These are phyloP conservation scores for Eristalis intricaria DNA, from an alignment of 2,888 invertebrate genomes.

Conservation along the genomic window DNA sequence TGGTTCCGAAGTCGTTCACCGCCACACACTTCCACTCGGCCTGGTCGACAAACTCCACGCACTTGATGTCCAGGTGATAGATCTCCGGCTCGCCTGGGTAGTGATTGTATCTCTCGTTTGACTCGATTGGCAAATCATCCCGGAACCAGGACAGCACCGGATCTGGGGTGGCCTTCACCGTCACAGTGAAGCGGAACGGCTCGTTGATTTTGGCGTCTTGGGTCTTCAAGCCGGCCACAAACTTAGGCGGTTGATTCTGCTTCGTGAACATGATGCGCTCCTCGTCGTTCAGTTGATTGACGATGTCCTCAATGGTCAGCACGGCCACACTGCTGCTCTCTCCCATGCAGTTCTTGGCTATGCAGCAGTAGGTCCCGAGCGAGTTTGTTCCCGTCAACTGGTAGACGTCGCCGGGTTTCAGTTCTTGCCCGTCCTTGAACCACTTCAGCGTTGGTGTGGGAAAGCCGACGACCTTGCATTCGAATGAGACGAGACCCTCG, in stretches of 20 bases:
- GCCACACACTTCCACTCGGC: constrained; percentile 97
- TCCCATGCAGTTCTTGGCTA: constrained; percentile 95
- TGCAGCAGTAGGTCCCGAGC: constrained; percentile 93
- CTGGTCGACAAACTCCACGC: constrained; percentile 91
- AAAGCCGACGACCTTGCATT: constrained; percentile 95
- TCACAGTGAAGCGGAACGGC: constrained; percentile 89
- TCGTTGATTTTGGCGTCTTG: constrained; percentile 92
- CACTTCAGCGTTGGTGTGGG: constrained; percentile 93
- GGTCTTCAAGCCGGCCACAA: constrained; percentile 90
- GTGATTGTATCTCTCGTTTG: constrained; percentile 86
- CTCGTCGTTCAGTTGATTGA: constrained; percentile 93
- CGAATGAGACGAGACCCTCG: constrained; percentile 95
- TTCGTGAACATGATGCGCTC: constrained; percentile 86
- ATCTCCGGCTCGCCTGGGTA: constrained; percentile 87
- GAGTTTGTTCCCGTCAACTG: constrained; percentile 95
- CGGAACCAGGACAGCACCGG: constrained; percentile 93
- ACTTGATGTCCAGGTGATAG: constrained; percentile 88
- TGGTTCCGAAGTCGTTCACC: constrained; percentile 93
- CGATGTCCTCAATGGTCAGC: constrained; percentile 94
- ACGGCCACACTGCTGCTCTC: constrained; percentile 93
- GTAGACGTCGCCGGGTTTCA: constrained; percentile 96
- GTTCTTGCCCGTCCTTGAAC: constrained; percentile 96
- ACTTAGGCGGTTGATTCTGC: constrained; percentile 92
- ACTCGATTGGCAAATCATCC: constrained; percentile 90
- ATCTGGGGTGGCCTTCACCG: constrained; percentile 91